Conservation (phyloP, 2,113 vertebrate genomes). For the Oryzias celebensis region DNA sequence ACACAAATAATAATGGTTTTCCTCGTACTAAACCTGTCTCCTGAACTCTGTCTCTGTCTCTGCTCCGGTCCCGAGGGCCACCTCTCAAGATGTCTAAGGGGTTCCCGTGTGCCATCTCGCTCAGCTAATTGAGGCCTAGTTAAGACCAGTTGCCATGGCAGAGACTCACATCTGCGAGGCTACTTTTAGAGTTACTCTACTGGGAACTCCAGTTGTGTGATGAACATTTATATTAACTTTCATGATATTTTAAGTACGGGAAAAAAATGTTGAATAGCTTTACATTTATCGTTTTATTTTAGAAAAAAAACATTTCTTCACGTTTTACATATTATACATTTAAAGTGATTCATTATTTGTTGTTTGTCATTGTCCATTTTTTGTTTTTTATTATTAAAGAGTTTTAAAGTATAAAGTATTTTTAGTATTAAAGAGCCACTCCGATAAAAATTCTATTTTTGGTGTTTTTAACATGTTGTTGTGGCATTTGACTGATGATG, state of each 20-base stretch:
- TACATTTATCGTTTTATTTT: too few species aligned
- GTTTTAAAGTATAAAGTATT: too few species aligned
- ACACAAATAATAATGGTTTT: slow-evolving; percentile 35
- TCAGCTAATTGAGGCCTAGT: slow-evolving; percentile 65
- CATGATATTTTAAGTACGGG: slow-evolving; percentile 9
- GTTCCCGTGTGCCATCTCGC: slow-evolving; percentile 48
- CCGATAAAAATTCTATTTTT: too few species aligned
- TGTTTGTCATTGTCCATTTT: too few species aligned
- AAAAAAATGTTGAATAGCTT: background rate
- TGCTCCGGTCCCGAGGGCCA: slow-evolving; percentile 30
- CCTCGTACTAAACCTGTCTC: slow-evolving; percentile 19
- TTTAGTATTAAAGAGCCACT: too few species aligned
- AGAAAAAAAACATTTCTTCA: too few species aligned
- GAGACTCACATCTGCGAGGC: slow-evolving; percentile 50
- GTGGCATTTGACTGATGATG: too few species aligned
- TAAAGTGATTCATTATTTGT: too few species aligned
- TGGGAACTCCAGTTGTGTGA: slow-evolving; percentile 21
- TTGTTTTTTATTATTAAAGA: too few species aligned
- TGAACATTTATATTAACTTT: slow-evolving; percentile 31
- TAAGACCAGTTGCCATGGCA: slow-evolving; percentile 65
- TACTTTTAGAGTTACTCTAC: slow-evolving; percentile 62
- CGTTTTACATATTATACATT: too few species aligned
- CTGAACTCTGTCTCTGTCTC: background rate
- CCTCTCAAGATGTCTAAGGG: slow-evolving; percentile 40
- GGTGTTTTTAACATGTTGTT: too few species aligned